Conservation (phyloP, 2,888 invertebrate genomes). For the Meganola albula region DNA sequence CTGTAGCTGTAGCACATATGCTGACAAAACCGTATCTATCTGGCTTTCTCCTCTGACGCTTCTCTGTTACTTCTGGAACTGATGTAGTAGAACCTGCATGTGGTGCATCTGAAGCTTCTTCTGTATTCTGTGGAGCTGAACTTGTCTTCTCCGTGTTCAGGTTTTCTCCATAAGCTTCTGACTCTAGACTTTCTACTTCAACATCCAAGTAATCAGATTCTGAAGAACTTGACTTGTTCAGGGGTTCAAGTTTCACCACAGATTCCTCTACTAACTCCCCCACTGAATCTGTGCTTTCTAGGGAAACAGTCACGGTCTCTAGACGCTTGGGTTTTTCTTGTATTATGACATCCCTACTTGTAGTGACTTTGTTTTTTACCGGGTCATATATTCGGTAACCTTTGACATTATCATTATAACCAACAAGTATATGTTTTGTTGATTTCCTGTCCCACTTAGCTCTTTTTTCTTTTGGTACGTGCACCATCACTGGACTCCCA, state of each 20-base stretch:
- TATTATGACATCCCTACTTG: conserved; percentile 21
- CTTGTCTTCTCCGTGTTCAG: neutral
- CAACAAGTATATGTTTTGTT: conserved; percentile 19
- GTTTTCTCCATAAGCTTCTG: too few species aligned
- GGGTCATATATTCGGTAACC: conserved; percentile 22
- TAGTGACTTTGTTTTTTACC: conserved; percentile 15
- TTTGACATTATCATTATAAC: conserved; percentile 21
- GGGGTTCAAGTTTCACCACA: conserved; percentile 8
- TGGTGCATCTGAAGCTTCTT: conserved; percentile 4
- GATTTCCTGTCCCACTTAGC: conserved; percentile 25
- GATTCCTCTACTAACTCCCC: too few species aligned
- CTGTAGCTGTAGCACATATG: conserved; percentile 2
- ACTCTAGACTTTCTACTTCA: too few species aligned
- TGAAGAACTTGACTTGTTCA: too few species aligned
- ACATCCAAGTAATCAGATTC: too few species aligned
- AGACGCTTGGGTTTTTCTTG: conserved; percentile 9
- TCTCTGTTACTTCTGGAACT: neutral
- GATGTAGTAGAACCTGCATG: conserved; percentile 4
- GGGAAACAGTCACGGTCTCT: conserved; percentile 11
- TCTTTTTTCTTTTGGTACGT: conserved; percentile 21
- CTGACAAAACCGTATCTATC: conserved; percentile 9
- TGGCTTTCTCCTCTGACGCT: conserved; percentile 5
- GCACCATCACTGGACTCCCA: conserved; percentile 20
- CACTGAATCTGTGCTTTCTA: too few species aligned
- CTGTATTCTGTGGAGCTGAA: too few species aligned